Evolutionary conservation across 2,113 vertebrate genomes (phyloP).

Genomic region (Acanthochromis polyacanthus): DNA sequence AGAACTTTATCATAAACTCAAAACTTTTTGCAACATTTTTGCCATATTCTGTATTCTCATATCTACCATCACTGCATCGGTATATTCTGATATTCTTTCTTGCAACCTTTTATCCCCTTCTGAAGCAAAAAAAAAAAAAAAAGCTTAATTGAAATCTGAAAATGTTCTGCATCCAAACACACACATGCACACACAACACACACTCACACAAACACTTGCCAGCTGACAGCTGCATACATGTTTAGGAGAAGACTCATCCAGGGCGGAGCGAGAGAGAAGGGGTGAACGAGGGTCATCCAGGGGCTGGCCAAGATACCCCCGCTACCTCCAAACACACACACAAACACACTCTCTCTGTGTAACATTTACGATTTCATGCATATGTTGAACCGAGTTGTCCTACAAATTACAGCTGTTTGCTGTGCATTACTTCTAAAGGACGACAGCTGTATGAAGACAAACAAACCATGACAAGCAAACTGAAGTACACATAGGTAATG

Average conservation of each 20-base stretch:
- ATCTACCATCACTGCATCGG: background rate
- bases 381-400: conserved; percentile 30
- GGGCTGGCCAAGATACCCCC: conserved; percentile 53
- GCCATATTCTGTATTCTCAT: background rate
- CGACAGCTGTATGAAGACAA: conserved; percentile 48
- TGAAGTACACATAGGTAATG: conserved; percentile 48
- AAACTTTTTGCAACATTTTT: no score
- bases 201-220: conserved; percentile 62
- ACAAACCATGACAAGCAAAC: conserved; percentile 53
- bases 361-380: conserved; percentile 64
- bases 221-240: conserved; percentile 78
- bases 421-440: conserved; percentile 35
- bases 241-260: conserved; percentile 69
- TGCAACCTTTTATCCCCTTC: background rate
- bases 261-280: conserved; percentile 51
- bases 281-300: conserved; percentile 71
- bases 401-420: conserved; percentile 58
- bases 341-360: conserved; percentile 28
- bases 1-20: background rate
- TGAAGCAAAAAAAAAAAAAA: background rate
- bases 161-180: conserved; percentile 41
- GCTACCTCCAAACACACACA: background rate
- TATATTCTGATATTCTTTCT: background rate
- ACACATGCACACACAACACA: conserved; percentile 47
- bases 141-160: conserved; percentile 30